Percentiles rank a stretch among this genome's conserved stretches.
phyloP scores from a whole-genome alignment of 2,888 invertebrate genomes.

The Ectobius pallidus region DNA sequence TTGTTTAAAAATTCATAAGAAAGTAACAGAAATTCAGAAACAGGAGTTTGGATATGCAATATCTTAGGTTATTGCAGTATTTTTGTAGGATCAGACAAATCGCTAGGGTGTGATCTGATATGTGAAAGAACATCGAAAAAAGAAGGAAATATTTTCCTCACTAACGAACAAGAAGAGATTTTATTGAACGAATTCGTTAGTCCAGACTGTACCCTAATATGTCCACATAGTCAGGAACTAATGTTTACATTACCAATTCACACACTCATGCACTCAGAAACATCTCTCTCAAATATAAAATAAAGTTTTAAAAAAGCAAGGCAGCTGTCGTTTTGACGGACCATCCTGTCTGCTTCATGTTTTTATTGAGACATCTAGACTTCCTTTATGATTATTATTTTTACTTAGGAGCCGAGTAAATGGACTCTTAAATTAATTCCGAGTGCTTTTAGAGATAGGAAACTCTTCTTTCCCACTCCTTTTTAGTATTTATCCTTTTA shows the following conservation, averaged over 20 bases:
- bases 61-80: too few species aligned
- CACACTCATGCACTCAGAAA: slow-evolving; percentile 1
- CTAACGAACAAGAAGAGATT: too few species aligned
- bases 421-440: slow-evolving; percentile 16
- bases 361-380: slow-evolving; percentile 25
- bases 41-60: too few species aligned
- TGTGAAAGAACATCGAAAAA: too few species aligned
- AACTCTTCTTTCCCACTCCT: neutral
- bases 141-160: too few species aligned
- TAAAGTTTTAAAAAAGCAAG: slow-evolving; percentile 24
- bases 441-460: neutral
- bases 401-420: slow-evolving; percentile 7
- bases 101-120: too few species aligned
- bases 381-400: slow-evolving; percentile 28
- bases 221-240: slow-evolving; percentile 6
- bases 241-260: slow-evolving; percentile 38
- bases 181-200: neutral
- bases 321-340: slow-evolving; percentile 31
- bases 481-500: too few species aligned
- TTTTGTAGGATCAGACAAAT: too few species aligned
- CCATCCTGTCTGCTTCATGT: neutral
- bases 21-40: too few species aligned
- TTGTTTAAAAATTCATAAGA: too few species aligned
- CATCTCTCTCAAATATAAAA: slow-evolving; percentile 13
- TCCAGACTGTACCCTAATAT: neutral